Evolutionary conservation across 35 echinoderm and acorn worm genomes (phyloP).

Genomic region (Stichopus chloronotus): DNA sequence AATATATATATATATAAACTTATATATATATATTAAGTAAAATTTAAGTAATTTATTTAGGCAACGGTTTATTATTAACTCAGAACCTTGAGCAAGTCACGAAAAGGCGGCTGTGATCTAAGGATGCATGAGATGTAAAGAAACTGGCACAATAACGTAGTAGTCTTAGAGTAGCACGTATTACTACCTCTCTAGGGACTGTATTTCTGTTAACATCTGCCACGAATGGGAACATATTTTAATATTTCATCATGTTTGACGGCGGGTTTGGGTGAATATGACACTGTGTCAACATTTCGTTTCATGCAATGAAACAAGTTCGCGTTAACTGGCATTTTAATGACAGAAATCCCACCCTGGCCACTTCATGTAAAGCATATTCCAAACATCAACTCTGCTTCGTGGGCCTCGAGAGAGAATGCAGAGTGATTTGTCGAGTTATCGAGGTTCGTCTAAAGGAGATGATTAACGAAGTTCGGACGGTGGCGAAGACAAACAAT

Average conservation of each 20-base stretch:
- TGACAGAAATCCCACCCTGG: not conserved
- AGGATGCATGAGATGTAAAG: no score
- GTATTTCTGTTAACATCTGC: not conserved
- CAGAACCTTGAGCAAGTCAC: no score
- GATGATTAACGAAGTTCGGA: not conserved
- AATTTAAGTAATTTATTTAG: no score
- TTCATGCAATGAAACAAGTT: not conserved
- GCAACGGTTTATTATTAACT: no score
- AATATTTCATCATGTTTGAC: slow-evolving; percentile 4
- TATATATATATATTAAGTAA: no score
- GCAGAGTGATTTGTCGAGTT: not conserved
- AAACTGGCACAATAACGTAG: no score
- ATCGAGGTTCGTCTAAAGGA: not conserved
- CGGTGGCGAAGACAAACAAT: not conserved
- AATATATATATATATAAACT: no score
- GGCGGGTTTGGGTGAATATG: not conserved
- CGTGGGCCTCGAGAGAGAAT: not conserved
- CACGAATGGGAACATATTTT: not conserved
- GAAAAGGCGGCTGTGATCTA: no score
- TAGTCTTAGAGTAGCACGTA: no score
- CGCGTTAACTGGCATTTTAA: slow-evolving; percentile 2
- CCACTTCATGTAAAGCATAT: slow-evolving; percentile 15
- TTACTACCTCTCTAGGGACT: no score
- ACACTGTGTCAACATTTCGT: slow-evolving; percentile 4
- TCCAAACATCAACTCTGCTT: slow-evolving; percentile 1